A percentile compares a stretch with the other conserved stretches of the same genome.
phyloP scores from a whole-genome alignment of 64 coral and sea anemone genomes.

The Platygyra sinensis region DNA sequence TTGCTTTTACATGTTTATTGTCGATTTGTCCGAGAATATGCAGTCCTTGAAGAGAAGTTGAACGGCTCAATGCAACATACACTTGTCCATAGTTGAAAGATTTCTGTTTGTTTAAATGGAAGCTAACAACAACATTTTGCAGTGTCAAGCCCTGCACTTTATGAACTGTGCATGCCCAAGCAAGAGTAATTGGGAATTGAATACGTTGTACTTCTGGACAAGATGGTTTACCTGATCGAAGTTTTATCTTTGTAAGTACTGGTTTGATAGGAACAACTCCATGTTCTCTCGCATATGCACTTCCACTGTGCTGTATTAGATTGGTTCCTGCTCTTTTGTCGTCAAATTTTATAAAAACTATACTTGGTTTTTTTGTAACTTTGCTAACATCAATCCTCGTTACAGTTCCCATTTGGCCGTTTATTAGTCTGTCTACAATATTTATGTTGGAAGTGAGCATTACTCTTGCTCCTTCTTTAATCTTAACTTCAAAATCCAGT shows the following conservation, averaged over 20 bases:
- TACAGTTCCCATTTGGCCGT: too few relatives aligned
- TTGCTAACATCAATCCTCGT: too few relatives aligned
- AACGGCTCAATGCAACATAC: conserved; percentile 52
- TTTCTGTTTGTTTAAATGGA: conserved; percentile 22
- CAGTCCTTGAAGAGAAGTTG: conserved; percentile 22
- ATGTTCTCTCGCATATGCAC: conserved; percentile 28
- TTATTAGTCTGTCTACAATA: too few relatives aligned
- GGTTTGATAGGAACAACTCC: conserved; percentile 18
- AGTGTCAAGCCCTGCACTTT: conserved; percentile 37
- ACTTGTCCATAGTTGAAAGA: conserved; percentile 46
- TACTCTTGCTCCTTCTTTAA: too few relatives aligned
- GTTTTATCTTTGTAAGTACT: conserved; percentile 3
- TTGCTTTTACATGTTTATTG: conserved; percentile 28
- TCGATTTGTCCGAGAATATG: conserved; percentile 32
- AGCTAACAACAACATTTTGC: conserved; percentile 33
- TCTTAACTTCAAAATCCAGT: too few relatives aligned
- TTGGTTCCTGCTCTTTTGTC: neutral
- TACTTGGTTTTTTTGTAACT: too few relatives aligned
- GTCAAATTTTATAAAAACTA: too few relatives aligned
- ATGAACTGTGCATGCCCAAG: conserved; percentile 39
- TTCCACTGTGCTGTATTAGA: neutral
- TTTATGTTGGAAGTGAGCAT: too few relatives aligned
- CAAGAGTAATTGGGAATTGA: conserved; percentile 45
- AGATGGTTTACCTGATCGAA: neutral
- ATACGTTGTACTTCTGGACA: conserved; percentile 45